Evolutionary conservation across 2,888 invertebrate genomes (phyloP).

Genomic region (Penaeus monodon): DNA sequence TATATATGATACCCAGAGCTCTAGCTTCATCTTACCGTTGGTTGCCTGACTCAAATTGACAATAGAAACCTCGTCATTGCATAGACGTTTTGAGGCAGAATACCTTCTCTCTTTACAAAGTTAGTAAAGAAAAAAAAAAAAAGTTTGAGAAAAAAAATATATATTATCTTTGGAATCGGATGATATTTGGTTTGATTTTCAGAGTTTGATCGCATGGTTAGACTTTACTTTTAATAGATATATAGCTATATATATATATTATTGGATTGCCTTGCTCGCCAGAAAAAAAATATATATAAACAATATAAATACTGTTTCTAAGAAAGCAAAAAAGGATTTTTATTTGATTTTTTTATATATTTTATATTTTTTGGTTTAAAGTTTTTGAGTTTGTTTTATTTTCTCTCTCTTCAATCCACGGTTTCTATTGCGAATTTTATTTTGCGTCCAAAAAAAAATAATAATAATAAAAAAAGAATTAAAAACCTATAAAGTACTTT

Average conservation of each 20-base stretch:
- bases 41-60: neutral
- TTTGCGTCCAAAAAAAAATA: neutral
- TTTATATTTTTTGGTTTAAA: constrained; percentile 15
- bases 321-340: constrained; percentile 20
- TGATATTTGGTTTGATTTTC: constrained; percentile 42
- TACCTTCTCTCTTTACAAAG: neutral
- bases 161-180: constrained; percentile 27
- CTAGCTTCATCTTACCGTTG: no score
- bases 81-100: constrained; percentile 38
- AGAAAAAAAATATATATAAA: constrained; percentile 26
- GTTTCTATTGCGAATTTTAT: constrained; percentile 19
- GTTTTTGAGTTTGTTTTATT: neutral
- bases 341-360: neutral
- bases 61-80: constrained; percentile 18
- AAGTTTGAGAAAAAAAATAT: neutral
- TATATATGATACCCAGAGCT: no score
- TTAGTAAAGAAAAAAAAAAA: no score
- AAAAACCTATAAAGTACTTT: constrained; percentile 6
- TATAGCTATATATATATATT: constrained; percentile 11
- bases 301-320: constrained; percentile 23
- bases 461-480: neutral
- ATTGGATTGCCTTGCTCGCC: constrained; percentile 43
- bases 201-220: constrained; percentile 32
- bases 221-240: neutral
- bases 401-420: neutral